Evolutionary conservation across 2,113 vertebrate genomes (phyloP).

Genomic region (human): DNA sequence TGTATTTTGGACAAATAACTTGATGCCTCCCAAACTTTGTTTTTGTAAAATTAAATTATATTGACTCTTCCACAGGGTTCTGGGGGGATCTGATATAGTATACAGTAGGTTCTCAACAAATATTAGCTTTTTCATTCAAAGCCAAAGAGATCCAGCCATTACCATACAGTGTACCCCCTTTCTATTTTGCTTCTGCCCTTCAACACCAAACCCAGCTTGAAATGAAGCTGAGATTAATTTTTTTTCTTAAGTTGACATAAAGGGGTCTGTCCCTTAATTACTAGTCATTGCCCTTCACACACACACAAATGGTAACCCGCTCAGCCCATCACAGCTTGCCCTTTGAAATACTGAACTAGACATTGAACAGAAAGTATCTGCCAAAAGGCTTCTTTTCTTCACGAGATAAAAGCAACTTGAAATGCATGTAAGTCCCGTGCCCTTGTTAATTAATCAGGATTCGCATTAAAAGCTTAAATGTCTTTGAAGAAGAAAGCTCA

Average conservation of each 20-base stretch:
- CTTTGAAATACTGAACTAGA: conserved; percentile 73
- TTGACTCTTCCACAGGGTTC: background rate
- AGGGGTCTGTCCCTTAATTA: conserved; percentile 64
- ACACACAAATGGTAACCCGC: background rate
- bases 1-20: background rate
- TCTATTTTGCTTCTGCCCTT: background rate
- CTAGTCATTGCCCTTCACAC: conserved; percentile 53
- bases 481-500: conserved; percentile 82
- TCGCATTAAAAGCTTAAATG: conserved; percentile 83
- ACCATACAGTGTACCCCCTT: accelerated
- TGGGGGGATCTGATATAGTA: background rate
- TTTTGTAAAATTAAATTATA: background rate
- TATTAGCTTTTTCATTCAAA: background rate
- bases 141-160: background rate
- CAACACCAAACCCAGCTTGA: background rate
- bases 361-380: conserved; percentile 75
- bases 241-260: conserved; percentile 49
- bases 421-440: conserved; percentile 79
- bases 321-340: conserved; percentile 72
- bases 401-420: conserved; percentile 84
- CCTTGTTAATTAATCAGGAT: conserved; percentile 86
- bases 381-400: conserved; percentile 72
- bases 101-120: background rate
- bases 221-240: conserved; percentile 39
- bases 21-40: background rate